Base-by-base conservation (phyloP, 2,888 invertebrate genomes). In the Eilema sororculum region DNA sequence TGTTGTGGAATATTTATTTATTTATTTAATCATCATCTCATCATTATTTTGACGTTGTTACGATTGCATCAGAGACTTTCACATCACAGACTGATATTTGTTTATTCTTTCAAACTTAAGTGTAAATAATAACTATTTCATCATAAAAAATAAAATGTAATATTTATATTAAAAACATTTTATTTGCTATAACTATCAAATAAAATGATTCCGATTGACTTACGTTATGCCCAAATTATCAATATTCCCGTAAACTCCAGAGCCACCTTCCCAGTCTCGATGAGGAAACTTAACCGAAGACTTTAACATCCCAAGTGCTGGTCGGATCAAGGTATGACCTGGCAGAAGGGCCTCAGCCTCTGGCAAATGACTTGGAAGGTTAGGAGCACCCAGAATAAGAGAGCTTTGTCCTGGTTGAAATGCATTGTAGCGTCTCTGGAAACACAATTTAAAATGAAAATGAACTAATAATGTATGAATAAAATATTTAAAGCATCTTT, bases 261-360 rank as follows among this genome's bases (percentile, higher is more conserved):
- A 83, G 0, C 90, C 92, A 8, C 86, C 83, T 0, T 87, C 92
- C 37, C 85, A 64, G 0, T 94, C 93, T 68, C 78, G 89, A 41
- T 95, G 94, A 0, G 95, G 95, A 46, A 92, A 95, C 67, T 93
- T 93, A 16, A 95, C 72, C 0, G 94, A 81, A 3, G 95, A 95
- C 76, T 93, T 95, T 9, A 95, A 79, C 93, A 93, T 93, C 5
- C 91, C 91, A 0, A 94, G 69, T 0, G 93, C 74, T 58, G 95
- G 95, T 30, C 89, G 87, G 13, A 94, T 69, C 1, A 95, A 86
- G 0, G 95, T 94, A 73, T 94, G 95, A 0, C 93, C 95, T 0
- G 95, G 95, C 1, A 91, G 74, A 0, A 95, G 90, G 0, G 93
- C 78, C 37, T 94, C 94, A 0, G 94, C 93, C 76, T 85, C 85